Evolutionary conservation across 1,140 invertebrate species (phyloP), one percentile per base, ranked within the genome.

Genomic region (Ostrea edulis): DNA sequence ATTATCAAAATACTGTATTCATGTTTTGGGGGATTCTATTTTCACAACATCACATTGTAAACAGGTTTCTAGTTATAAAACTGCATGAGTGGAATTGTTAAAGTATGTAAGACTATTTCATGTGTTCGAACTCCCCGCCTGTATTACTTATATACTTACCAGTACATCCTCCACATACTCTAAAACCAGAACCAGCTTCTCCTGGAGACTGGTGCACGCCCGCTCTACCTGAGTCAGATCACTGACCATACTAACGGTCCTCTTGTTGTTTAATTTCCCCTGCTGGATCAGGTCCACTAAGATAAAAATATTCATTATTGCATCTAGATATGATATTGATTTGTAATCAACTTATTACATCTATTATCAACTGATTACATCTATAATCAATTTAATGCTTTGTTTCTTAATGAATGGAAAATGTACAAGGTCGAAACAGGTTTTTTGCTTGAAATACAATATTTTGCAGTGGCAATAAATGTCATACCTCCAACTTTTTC

Each of bases 151-250:
- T 17, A 62, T 7, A n/a, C 93, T 91, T 92, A 95, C 95, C 92
- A 96, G 89, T 52, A 96, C 95, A 94, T 95, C 98, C 93, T 99
- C 98, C 20, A 99, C 98, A 94, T 99, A 99, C 68, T 96, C 95
- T 84, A 98, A 95, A 88, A 99, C 97, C 93, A 97, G 96, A 89
- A 98, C 97, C 29, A 99, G 95, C 92, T 98, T 96, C 0, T 96
- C 94, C 54, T 97, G 96, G 84, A 99, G 96, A 93, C 97, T 97
- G 0, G 95, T 94, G 52, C 97, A 97, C 0, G 98, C 97, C 93
- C 98, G 97, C 0, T 97, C 96, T 9, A 99, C 97, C 94, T 98
- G 97, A 11, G 97, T 96, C 53, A 99, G 96, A 95, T 99, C 98
- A 90, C 97, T 96, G 95, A 97, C 96, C 17, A 98, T 97, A 92